Percentiles rank a stretch among this genome's conserved stretches.
phyloP scores from a whole-genome alignment of 1,140 invertebrate genomes.

The Trichonephila clavata region DNA sequence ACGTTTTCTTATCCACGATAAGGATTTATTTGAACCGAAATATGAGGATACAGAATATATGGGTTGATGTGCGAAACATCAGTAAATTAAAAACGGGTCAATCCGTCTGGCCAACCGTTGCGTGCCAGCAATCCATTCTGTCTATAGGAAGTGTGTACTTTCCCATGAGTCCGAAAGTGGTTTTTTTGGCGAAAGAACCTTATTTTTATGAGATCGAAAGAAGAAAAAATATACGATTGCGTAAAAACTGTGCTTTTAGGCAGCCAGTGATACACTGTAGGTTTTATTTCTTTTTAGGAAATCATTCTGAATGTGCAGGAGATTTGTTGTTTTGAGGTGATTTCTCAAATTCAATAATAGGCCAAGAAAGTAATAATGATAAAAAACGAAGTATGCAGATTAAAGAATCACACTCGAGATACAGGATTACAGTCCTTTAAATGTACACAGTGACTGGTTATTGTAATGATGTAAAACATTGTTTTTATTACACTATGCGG shows the following conservation, averaged over 20 bases:
- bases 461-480: too few relatives aligned
- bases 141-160: neutral
- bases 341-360: too few relatives aligned
- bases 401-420: too few relatives aligned
- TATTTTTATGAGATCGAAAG: conserved; percentile 2
- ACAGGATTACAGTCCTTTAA: too few relatives aligned
- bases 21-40: neutral
- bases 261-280: neutral
- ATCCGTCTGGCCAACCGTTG: neutral
- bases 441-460: too few relatives aligned
- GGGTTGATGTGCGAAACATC: neutral
- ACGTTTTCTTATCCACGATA: neutral
- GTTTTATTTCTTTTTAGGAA: neutral
- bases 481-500: too few relatives aligned
- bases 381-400: too few relatives aligned
- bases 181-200: neutral
- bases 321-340: too few relatives aligned
- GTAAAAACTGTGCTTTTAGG: neutral
- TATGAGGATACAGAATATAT: conserved; percentile 9
- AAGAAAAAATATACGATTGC: neutral
- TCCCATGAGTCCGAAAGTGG: neutral
- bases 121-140: neutral
- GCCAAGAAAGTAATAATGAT: too few relatives aligned
- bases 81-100: conserved; percentile 26
- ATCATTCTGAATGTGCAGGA: too few relatives aligned